These are phyloP conservation scores for Macroglossus sobrinus DNA, from an alignment of 2,113 vertebrate genomes.

Conservation along the genomic window DNA sequence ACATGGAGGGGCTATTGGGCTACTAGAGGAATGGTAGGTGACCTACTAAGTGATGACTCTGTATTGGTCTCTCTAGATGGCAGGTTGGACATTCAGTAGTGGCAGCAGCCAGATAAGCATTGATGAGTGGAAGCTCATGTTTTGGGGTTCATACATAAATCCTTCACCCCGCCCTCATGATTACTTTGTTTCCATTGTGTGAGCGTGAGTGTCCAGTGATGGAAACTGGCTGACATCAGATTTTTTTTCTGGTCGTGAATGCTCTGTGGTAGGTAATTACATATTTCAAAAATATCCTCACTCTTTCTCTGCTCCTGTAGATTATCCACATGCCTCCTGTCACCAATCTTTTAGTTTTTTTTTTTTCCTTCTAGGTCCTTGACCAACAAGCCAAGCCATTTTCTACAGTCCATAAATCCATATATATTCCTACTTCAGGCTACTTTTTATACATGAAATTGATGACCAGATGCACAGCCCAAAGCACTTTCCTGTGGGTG, in stretches of 20 bases:
- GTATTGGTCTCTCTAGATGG: not conserved
- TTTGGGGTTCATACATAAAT: not conserved
- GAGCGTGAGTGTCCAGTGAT: not conserved
- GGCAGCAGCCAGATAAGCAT: not conserved
- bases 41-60: not conserved
- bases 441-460: not conserved
- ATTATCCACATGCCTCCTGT: not conserved
- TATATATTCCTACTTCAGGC: not conserved
- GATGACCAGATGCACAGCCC: not conserved
- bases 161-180: not conserved
- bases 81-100: not conserved
- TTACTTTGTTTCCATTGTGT: not conserved
- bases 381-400: not conserved
- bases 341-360: not conserved
- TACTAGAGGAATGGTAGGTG: not conserved
- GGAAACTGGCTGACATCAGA: not conserved
- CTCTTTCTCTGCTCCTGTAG: not conserved
- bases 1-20: not conserved
- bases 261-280: not conserved
- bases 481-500: not conserved
- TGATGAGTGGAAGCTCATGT: not conserved
- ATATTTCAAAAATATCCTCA: not conserved
- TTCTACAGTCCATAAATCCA: not conserved
- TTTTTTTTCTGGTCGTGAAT: not conserved
- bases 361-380: not conserved